A percentile compares a stretch with the other conserved stretches of the same genome.
phyloP scores from a whole-genome alignment of 1,140 invertebrate genomes.

The Brachionus sp. region DNA sequence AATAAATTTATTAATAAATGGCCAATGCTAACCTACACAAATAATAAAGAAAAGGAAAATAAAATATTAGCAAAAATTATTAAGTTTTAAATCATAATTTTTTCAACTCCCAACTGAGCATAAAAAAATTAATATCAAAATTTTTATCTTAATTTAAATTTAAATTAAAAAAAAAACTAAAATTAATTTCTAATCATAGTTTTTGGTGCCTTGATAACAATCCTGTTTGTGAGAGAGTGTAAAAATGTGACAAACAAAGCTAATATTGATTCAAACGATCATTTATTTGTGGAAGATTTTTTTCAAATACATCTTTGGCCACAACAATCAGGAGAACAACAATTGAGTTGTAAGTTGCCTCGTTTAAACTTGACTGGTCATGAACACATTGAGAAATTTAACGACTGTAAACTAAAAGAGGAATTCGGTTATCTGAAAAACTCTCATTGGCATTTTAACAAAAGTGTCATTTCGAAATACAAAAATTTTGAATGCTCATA shows the following conservation, averaged over 20 bases:
- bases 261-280: neutral
- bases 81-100: too few species aligned
- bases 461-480: neutral
- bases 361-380: neutral
- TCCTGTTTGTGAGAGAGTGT: neutral
- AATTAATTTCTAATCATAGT: neutral
- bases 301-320: neutral
- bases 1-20: too few species aligned
- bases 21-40: too few species aligned
- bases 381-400: neutral
- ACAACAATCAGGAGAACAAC: neutral
- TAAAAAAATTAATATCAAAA: too few species aligned
- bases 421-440: conserved; percentile 6
- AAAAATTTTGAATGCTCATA: neutral
- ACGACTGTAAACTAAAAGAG: neutral
- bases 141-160: too few species aligned
- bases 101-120: too few species aligned
- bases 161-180: too few species aligned
- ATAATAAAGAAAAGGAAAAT: too few species aligned
- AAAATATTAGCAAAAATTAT: neutral
- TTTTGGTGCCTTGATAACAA: neutral
- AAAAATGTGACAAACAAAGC: neutral
- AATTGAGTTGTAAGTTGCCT: neutral
- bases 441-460: conserved; percentile 4
- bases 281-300: neutral